Conservation (phyloP, 2,888 invertebrate species). For the Drosophila borborema region DNA sequence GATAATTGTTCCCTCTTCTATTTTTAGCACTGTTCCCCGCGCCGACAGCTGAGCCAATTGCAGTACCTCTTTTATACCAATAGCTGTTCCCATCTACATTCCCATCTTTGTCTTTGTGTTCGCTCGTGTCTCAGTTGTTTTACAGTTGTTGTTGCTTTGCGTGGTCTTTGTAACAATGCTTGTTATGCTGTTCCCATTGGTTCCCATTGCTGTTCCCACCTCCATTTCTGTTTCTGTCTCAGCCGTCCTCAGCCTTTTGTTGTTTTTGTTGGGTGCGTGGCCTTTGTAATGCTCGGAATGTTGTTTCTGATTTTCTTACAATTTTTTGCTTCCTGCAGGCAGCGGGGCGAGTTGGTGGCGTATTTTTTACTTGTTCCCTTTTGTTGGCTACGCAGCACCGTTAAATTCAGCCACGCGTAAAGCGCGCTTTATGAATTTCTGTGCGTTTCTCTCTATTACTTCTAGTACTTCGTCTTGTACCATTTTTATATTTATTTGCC, state of each 20-base stretch:
- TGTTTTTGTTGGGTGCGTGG: conserved; percentile 25
- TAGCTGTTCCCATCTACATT: neutral
- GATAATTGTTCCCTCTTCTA: neutral
- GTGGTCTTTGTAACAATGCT: conserved; percentile 1
- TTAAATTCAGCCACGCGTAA: conserved; percentile 70
- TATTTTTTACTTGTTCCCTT: conserved; percentile 30
- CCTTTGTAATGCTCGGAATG: conserved; percentile 64
- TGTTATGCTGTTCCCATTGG: conserved; percentile 2
- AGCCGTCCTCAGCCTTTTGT: conserved; percentile 9
- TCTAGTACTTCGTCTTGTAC: conserved; percentile 38
- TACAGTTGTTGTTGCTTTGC: conserved; percentile 1
- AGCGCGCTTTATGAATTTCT: conserved; percentile 70
- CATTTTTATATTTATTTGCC: conserved; percentile 32
- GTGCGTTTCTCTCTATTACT: conserved; percentile 61
- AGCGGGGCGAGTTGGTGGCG: neutral
- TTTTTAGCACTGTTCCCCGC: neutral
- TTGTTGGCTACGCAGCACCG: conserved; percentile 34
- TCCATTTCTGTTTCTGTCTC: neutral
- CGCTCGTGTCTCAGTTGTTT: neutral
- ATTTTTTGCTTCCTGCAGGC: conserved; percentile 14
- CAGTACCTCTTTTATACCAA: neutral
- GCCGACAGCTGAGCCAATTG: neutral
- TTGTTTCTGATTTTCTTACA: conserved; percentile 67
- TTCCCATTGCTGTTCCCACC: conserved; percentile 1
- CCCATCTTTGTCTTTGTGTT: neutral